Conservation (phyloP, 2,113 vertebrate genomes). For the Hydropotes inermis region DNA sequence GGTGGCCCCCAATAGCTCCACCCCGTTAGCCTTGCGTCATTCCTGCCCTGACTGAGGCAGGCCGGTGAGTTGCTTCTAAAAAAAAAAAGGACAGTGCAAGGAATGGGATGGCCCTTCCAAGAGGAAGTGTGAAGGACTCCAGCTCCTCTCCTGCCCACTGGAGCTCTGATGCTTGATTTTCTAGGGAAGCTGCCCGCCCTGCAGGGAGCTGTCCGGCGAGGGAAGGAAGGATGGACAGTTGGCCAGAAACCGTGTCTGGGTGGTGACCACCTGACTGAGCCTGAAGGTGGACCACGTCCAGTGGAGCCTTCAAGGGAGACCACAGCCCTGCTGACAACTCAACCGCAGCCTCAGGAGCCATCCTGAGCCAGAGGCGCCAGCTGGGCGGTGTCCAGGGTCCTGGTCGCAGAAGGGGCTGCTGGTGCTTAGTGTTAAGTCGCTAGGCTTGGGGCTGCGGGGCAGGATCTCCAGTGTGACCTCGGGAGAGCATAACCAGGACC, state of each 20-base stretch:
- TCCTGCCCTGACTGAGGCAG: too few species aligned
- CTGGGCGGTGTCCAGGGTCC: neutral
- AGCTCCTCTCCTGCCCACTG: rapidly evolving
- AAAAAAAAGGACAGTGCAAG: rapidly evolving
- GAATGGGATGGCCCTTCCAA: rapidly evolving
- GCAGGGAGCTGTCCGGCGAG: neutral
- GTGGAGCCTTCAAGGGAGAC: neutral
- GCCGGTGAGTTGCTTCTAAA: neutral
- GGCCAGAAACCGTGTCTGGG: rapidly evolving
- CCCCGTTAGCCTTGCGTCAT: rapidly evolving
- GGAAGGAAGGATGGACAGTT: neutral
- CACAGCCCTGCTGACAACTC: rapidly evolving
- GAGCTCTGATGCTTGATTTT: rapidly evolving
- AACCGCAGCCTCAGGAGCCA: neutral
- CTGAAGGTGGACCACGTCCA: rapidly evolving
- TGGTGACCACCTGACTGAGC: too few species aligned
- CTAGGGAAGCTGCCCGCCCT: too few species aligned
- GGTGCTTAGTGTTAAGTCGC: neutral
- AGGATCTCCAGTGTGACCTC: neutral
- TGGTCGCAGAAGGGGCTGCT: rapidly evolving
- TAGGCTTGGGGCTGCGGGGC: neutral
- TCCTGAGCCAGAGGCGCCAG: rapidly evolving
- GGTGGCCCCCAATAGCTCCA: rapidly evolving
- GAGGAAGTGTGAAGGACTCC: rapidly evolving
- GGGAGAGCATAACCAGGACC: neutral